These are phyloP conservation scores for Hartigia nigra DNA, from an alignment of 2,888 invertebrate species.

Conservation along the genomic window DNA sequence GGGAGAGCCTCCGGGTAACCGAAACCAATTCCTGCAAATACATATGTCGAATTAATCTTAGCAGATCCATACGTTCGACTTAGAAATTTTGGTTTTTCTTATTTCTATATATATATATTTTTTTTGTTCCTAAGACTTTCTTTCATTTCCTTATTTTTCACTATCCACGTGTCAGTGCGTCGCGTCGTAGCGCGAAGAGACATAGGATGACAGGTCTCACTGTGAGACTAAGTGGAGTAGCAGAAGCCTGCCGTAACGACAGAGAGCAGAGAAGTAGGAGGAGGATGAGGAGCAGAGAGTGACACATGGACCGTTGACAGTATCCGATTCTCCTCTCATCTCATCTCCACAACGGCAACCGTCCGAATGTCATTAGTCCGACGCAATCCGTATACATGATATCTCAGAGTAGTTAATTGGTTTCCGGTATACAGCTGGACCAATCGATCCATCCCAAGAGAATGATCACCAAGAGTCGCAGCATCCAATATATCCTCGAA, in stretches of 20 bases:
- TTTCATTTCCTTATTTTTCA: neutral
- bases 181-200: conserved; percentile 18
- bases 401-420: neutral
- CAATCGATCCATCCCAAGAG: neutral
- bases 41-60: neutral
- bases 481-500: neutral
- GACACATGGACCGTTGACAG: conserved; percentile 21
- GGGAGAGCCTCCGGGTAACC: neutral
- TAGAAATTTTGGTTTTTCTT: neutral
- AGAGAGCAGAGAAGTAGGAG: conserved; percentile 7
- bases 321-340: conserved; percentile 18
- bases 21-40: neutral
- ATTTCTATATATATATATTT: conserved; percentile 13
- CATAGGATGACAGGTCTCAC: conserved; percentile 29
- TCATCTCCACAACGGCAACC: conserved; percentile 11
- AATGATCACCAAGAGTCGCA: neutral
- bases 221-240: conserved; percentile 27
- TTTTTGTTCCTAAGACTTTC: conserved; percentile 10
- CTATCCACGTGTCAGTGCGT: neutral
- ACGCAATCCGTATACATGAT: neutral
- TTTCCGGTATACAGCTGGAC: neutral
- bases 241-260: conserved; percentile 14
- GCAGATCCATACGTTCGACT: neutral
- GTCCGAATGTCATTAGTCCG: conserved; percentile 6
- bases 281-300: conserved; percentile 9